A percentile compares a stretch with the other conserved stretches of the same genome.
phyloP scores from a whole-genome alignment of 2,113 vertebrate species.

The Pionites leucogaster region DNA sequence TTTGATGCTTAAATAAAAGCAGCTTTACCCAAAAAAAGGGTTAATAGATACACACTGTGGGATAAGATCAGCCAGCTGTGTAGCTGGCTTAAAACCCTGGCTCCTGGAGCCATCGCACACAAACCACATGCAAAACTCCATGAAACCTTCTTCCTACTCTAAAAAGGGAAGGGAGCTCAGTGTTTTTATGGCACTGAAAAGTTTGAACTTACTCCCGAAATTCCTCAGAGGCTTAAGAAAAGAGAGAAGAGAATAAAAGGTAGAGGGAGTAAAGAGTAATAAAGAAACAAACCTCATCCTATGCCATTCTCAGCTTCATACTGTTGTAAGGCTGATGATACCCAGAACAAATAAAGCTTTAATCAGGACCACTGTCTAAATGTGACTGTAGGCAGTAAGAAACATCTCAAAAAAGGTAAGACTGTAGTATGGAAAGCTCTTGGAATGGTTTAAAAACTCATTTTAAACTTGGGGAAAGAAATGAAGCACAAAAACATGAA shows the following conservation, averaged over 20 bases:
- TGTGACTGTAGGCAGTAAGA: not conserved
- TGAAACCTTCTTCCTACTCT: conserved; percentile 18
- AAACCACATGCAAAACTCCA: not conserved
- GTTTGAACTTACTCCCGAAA: conserved; percentile 44
- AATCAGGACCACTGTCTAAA: not conserved
- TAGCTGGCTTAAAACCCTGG: not conserved
- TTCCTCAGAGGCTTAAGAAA: conserved; percentile 49
- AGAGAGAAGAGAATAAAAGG: not conserved
- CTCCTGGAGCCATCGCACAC: not conserved
- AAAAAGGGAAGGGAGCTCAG: not conserved
- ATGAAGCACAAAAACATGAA: not conserved
- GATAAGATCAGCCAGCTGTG: not conserved
- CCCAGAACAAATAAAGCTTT: not conserved
- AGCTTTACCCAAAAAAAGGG: not conserved
- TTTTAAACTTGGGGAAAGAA: not conserved
- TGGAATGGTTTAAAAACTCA: not conserved
- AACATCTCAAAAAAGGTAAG: not conserved
- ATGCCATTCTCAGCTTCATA: not conserved
- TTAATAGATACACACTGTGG: not conserved
- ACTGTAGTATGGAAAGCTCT: not conserved
- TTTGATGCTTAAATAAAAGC: not conserved
- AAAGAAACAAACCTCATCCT: not conserved
- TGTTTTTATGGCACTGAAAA: conserved; percentile 30
- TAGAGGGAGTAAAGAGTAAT: not conserved
- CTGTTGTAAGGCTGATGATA: not conserved